Base-by-base conservation (phyloP, 1,140 invertebrate genomes). In the Drosophila subobscura region DNA sequence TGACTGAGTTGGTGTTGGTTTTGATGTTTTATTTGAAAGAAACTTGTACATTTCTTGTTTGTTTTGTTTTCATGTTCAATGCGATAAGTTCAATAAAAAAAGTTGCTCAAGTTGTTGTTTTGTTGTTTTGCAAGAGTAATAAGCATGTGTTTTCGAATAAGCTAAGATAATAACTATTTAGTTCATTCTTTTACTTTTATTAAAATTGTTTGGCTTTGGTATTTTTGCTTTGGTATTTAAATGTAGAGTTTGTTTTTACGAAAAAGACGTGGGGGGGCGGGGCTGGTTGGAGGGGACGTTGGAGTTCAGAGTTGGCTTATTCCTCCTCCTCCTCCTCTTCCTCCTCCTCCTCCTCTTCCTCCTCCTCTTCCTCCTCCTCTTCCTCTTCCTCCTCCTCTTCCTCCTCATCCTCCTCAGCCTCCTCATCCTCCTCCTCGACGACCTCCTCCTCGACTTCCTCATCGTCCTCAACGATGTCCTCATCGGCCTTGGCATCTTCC, bases 401-500 rank as follows among this genome's bases (percentile, higher is more conserved):
- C 70, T 94, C 94, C 47, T 95, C 95, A 58, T 95, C 95, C 65
- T 95, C 95, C 70, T 93, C 94, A 50, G 93, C 94, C 57, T 95
- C 95, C 64, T 95, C 95, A 73, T 95, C 95, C 65, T 95, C 95
- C 44, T 95, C 94, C 72, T 95, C 95, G 74, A 95, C 95, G 66
- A 95, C 96, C 66, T 94, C 95, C 77, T 95, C 95, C 78, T 94
- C 95, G 74, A 92, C 93, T 63, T 94, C 95, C 70, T 95, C 96
- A 42, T 95, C 95, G 52, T 95, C 93, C 46, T 95, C 94, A 66
- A 95, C 94, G 52, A 95, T 94, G 29, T 95, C 94, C 42, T 94
- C 94, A 74, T 93, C 95, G 54, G 94, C 94, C 93, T 96, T 96
- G 65, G 95, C 94, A 89, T 97, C 96, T 91, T 97, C 96, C 91